Conservation (phyloP, 2,797 vertebrate genomes). For the Sciurus carolinensis region DNA sequence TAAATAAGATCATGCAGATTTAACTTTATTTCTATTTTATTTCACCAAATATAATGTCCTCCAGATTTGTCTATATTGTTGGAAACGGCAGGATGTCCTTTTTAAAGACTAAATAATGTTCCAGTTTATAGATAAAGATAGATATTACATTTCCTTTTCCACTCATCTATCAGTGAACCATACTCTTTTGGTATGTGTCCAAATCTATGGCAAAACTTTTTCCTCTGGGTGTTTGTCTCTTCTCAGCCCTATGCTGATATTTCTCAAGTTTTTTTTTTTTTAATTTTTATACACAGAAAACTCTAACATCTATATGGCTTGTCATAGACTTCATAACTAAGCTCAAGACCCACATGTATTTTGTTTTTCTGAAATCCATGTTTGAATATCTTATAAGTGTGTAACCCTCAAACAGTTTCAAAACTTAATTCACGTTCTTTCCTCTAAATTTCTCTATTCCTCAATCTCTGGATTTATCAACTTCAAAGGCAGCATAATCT, state of each 20-base stretch:
- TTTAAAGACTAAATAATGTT: neutral
- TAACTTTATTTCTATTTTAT: neutral
- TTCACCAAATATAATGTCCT: neutral
- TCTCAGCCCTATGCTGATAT: neutral
- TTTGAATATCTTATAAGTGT: neutral
- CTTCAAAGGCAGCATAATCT: neutral
- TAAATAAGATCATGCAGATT: neutral
- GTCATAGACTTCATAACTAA: neutral
- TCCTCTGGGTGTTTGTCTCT: neutral
- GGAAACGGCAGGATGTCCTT: neutral
- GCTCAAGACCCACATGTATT: neutral
- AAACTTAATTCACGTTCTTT: neutral
- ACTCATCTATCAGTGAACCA: neutral
- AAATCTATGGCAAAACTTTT: too few relatives aligned
- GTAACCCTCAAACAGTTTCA: neutral
- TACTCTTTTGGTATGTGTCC: too few relatives aligned
- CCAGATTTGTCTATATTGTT: neutral
- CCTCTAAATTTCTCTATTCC: neutral
- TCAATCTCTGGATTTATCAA: neutral
- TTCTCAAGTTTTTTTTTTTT: neutral
- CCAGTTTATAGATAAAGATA: neutral
- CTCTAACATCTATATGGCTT: neutral
- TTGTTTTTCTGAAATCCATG: neutral
- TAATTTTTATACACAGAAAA: neutral
- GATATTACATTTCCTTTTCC: neutral